Conservation (phyloP, 2,888 invertebrate species). For the Priocnemis perturbator region DNA sequence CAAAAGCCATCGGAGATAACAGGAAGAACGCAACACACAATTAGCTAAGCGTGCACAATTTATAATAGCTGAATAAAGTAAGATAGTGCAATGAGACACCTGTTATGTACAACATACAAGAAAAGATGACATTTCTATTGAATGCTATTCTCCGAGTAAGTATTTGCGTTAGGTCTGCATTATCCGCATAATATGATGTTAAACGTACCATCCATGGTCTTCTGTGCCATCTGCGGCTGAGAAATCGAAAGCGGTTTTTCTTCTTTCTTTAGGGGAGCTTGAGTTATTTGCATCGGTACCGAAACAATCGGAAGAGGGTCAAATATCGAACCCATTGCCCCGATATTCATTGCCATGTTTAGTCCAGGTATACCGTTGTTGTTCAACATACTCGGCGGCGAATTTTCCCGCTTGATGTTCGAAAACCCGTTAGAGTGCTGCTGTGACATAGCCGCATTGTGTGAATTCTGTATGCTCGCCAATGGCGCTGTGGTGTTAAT, state of each 20-base stretch:
- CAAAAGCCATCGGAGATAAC: neutral
- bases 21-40: neutral
- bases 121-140: neutral
- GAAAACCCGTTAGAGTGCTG: slow-evolving; percentile 76
- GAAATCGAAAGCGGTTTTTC: slow-evolving; percentile 81
- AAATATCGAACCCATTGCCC: slow-evolving; percentile 81
- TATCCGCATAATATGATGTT: no score
- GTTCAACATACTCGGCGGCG: slow-evolving; percentile 72
- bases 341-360: slow-evolving; percentile 76
- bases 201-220: slow-evolving; percentile 71
- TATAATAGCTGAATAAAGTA: neutral
- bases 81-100: neutral
- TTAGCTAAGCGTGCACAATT: neutral
- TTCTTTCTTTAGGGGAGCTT: slow-evolving; percentile 78
- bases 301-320: slow-evolving; percentile 78
- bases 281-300: slow-evolving; percentile 73
- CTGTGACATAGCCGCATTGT: slow-evolving; percentile 64
- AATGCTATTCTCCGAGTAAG: no score
- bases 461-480: slow-evolving; percentile 67
- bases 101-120: slow-evolving; percentile 9
- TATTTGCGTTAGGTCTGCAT: no score
- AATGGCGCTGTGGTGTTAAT: slow-evolving; percentile 64
- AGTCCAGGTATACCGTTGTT: slow-evolving; percentile 76
- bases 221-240: slow-evolving; percentile 77
- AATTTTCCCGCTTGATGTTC: slow-evolving; percentile 75